These are phyloP conservation scores for Eupleurogrammus muticus DNA, from an alignment of 2,797 vertebrate species.

Conservation along the genomic window DNA sequence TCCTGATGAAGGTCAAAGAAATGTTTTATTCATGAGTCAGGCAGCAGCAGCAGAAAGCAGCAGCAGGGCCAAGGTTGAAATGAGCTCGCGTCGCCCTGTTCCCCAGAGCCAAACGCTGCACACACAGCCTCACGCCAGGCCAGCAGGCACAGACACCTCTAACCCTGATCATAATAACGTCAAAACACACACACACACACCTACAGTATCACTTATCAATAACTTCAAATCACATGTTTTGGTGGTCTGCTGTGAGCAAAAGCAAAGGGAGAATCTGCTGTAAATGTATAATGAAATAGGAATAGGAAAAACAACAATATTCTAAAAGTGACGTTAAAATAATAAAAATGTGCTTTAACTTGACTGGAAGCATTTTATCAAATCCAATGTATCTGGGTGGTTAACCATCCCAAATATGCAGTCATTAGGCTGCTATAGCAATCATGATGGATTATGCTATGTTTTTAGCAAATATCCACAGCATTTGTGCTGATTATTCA, in stretches of 20 bases:
- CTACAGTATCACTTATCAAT: conserved; percentile 49
- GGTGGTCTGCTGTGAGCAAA: conserved; percentile 19
- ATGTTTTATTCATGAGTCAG: conserved; percentile 86
- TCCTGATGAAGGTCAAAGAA: conserved; percentile 84
- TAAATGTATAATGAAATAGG: conserved; percentile 8
- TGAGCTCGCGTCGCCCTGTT: conserved; percentile 70
- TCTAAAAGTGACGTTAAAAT: background rate
- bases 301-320: background rate
- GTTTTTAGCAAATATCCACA: conserved; percentile 22
- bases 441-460: background rate
- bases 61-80: conserved; percentile 84
- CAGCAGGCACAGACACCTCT: conserved; percentile 51
- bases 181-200: conserved; percentile 44
- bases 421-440: background rate
- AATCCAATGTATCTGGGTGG: background rate
- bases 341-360: background rate
- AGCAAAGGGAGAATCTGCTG: conserved; percentile 15
- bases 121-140: conserved; percentile 62
- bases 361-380: background rate
- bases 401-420: background rate
- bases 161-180: conserved; percentile 69
- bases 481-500: conserved; percentile 23
- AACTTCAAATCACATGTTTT: conserved; percentile 43
- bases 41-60: conserved; percentile 58
- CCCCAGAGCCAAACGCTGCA: conserved; percentile 65